Evolutionary conservation across 2,797 vertebrate genomes (phyloP).

Genomic region (Botia almorhae): DNA sequence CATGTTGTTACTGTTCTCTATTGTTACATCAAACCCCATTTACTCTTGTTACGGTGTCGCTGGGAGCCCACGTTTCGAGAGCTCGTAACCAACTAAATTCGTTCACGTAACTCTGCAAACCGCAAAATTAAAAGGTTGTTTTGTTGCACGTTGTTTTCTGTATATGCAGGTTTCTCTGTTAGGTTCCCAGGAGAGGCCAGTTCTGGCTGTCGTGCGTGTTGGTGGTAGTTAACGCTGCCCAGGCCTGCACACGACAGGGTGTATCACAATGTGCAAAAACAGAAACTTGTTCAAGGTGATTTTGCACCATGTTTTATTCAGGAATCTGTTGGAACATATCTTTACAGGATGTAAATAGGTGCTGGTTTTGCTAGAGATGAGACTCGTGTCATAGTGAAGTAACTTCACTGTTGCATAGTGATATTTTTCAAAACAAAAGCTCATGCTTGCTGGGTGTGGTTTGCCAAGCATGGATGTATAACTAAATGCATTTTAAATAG

Average conservation of each 20-base stretch:
- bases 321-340: background rate
- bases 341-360: background rate
- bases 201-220: background rate
- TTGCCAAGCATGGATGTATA: slow-evolving; percentile 7
- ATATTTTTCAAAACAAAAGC: slow-evolving; percentile 19
- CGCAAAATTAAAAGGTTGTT: slow-evolving; percentile 12
- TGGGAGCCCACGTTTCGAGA: slow-evolving; percentile 15
- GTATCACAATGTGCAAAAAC: slow-evolving; percentile 20
- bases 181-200: slow-evolving; percentile 26
- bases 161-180: slow-evolving; percentile 40
- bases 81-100: background rate
- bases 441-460: slow-evolving; percentile 25
- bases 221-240: slow-evolving; percentile 19
- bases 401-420: background rate
- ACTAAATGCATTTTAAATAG: background rate
- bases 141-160: slow-evolving; percentile 24
- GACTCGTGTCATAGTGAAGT: background rate
- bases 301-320: background rate
- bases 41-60: background rate
- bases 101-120: background rate
- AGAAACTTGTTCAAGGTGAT: background rate
- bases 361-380: background rate
- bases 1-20: slow-evolving; percentile 39
- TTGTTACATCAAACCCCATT: slow-evolving; percentile 19
- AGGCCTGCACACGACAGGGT: slow-evolving; percentile 37